Percentiles rank a stretch among this genome's conserved stretches.
These are phyloP conservation scores for Caenorhabditis angaria DNA, from an alignment of 2,888 invertebrate species.

Conservation along the genomic window DNA sequence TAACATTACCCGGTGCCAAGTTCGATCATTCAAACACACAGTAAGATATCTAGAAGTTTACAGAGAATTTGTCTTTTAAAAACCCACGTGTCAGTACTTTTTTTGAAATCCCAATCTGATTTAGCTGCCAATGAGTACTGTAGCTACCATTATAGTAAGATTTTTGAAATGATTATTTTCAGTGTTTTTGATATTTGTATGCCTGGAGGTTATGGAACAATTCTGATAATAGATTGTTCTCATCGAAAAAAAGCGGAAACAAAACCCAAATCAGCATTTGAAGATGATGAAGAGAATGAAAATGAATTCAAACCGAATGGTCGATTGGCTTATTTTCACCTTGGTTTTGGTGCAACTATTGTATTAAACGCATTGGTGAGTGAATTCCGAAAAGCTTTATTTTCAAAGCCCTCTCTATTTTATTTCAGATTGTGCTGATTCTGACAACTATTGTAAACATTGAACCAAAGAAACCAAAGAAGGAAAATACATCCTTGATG, in stretches of 20 bases:
- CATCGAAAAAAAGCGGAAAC: not conserved
- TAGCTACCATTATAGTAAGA: too few species aligned
- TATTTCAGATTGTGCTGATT: too few species aligned
- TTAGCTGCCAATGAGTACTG: too few species aligned
- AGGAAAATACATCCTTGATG: too few species aligned
- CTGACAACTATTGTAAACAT: too few species aligned
- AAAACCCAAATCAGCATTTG: not conserved
- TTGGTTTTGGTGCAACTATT: not conserved
- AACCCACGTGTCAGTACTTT: too few species aligned
- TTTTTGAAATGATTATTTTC: not conserved
- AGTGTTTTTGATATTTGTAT: not conserved
- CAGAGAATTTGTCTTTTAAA: too few species aligned
- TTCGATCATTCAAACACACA: not conserved
- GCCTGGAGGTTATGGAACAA: not conserved
- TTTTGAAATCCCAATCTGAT: not conserved
- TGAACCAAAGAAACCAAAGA: too few species aligned
- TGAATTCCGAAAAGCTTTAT: too few species aligned
- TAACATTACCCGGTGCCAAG: not conserved
- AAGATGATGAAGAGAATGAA: not conserved
- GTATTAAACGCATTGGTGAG: not conserved
- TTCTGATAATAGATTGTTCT: not conserved
- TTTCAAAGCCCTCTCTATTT: too few species aligned
- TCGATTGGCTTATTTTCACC: not conserved
- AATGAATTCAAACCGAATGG: not conserved
- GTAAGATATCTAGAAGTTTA: too few species aligned